Evolutionary conservation across 2,888 invertebrate species (phyloP).

Genomic region (Clepsis dumicolana): DNA sequence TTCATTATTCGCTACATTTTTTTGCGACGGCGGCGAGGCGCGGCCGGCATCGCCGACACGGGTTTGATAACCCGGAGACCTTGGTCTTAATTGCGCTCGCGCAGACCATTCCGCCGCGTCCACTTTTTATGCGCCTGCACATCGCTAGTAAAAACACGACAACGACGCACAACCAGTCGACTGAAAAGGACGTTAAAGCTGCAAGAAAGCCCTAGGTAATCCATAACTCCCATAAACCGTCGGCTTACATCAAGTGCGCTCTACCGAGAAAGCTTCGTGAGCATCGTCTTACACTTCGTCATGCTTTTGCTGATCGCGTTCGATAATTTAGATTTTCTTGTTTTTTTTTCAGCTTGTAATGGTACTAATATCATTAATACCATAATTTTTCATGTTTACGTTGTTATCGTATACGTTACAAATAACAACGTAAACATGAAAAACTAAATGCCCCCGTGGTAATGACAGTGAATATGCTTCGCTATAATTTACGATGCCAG

Average conservation of each 20-base stretch:
- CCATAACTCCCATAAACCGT: slow-evolving; percentile 63
- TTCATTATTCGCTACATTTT: slow-evolving; percentile 83
- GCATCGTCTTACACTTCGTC: slow-evolving; percentile 53
- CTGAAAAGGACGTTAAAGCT: slow-evolving; percentile 71
- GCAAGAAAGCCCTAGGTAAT: slow-evolving; percentile 64
- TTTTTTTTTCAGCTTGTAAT: slow-evolving; percentile 53
- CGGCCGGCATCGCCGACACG: slow-evolving; percentile 77
- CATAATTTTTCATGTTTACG: too few relatives aligned
- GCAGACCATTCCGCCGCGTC: slow-evolving; percentile 82
- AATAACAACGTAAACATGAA: slow-evolving; percentile 38
- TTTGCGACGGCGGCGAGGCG: slow-evolving; percentile 79
- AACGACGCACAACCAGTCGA: slow-evolving; percentile 71
- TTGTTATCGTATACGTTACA: too few relatives aligned
- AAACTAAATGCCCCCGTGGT: slow-evolving; percentile 21
- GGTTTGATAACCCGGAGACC: slow-evolving; percentile 86
- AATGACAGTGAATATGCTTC: slow-evolving; percentile 32
- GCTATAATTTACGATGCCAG: slow-evolving; percentile 21
- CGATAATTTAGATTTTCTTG: slow-evolving; percentile 63
- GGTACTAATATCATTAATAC: too few relatives aligned
- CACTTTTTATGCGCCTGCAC: slow-evolving; percentile 85
- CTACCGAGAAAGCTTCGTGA: slow-evolving; percentile 70
- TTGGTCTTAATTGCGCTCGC: slow-evolving; percentile 86
- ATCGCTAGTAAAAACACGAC: slow-evolving; percentile 83
- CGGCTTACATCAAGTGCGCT: slow-evolving; percentile 69
- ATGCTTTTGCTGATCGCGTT: slow-evolving; percentile 67